Conservation (phyloP, 2,113 vertebrate species). For the Garra rufa region DNA sequence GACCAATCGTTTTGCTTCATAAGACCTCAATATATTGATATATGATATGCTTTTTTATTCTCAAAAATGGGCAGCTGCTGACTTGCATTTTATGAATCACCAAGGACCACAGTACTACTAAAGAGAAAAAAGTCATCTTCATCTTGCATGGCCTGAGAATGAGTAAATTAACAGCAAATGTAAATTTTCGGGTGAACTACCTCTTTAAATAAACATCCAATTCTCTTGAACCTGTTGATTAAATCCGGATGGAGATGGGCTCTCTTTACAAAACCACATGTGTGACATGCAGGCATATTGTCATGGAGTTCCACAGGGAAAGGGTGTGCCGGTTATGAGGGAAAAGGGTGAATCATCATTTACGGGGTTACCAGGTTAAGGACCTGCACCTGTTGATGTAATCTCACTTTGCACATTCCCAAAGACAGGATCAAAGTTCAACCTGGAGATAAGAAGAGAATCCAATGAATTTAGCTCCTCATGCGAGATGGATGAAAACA, state of each 20-base stretch:
- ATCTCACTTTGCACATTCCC: conserved; percentile 65
- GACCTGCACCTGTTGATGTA: conserved; percentile 65
- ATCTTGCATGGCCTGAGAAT: no score
- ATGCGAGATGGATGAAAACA: not conserved
- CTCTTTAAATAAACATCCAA: not conserved
- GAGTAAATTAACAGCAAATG: no score
- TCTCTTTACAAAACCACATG: conserved; percentile 46
- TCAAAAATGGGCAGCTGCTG: no score
- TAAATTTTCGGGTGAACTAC: no score
- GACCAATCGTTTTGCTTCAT: not conserved
- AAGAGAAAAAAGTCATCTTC: no score
- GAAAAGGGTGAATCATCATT: conserved; percentile 65
- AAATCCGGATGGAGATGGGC: conserved; percentile 52
- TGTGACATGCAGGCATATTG: conserved; percentile 53
- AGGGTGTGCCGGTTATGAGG: conserved; percentile 55
- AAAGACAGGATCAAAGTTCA: conserved; percentile 69
- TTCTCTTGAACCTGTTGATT: conserved; percentile 9
- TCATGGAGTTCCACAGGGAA: conserved; percentile 50
- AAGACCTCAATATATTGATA: no score
- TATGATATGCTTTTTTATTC: no score
- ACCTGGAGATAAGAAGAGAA: conserved; percentile 62
- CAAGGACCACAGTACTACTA: no score
- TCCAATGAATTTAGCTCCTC: not conserved
- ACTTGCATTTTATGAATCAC: no score
- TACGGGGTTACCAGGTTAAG: conserved; percentile 65